These are phyloP conservation scores for Semnornis frantzii DNA, from an alignment of 2,113 vertebrate species.

Conservation along the genomic window DNA sequence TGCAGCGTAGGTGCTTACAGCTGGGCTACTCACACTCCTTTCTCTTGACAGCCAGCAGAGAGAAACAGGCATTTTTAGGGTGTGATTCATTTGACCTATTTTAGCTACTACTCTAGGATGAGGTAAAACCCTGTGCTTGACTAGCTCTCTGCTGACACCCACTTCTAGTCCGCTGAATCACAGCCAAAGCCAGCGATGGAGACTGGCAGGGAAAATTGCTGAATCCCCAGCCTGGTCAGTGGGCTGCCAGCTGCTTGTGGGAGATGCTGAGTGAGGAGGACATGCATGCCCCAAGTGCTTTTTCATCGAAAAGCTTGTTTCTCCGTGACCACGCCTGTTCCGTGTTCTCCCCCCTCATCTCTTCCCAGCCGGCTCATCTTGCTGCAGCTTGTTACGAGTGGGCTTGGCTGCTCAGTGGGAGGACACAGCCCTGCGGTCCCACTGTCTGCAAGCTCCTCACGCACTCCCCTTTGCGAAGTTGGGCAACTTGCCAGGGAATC, in stretches of 20 bases:
- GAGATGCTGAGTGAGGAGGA: not conserved
- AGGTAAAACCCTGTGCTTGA: slow-evolving; percentile 32
- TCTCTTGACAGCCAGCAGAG: slow-evolving; percentile 47
- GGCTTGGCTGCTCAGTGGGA: not conserved
- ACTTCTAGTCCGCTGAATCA: not conserved
- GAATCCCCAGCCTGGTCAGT: not conserved
- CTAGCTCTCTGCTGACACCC: slow-evolving; percentile 65
- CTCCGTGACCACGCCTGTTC: not conserved
- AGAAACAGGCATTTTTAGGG: slow-evolving; percentile 61
- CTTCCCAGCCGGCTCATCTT: not conserved
- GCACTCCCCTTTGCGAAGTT: not conserved
- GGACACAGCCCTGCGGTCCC: not conserved
- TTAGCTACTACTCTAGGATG: slow-evolving; percentile 59
- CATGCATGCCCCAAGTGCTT: accelerated
- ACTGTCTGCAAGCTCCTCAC: not conserved
- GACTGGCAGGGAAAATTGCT: not conserved
- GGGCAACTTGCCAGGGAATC: not conserved
- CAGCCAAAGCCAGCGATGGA: not conserved
- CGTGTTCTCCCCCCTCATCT: not conserved
- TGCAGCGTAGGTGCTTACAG: slow-evolving; percentile 47
- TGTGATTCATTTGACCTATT: slow-evolving; percentile 72
- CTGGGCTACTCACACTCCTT: slow-evolving; percentile 40
- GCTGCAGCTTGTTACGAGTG: not conserved
- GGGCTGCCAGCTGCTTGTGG: not conserved
- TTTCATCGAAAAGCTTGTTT: not conserved